Percentiles rank a stretch among this genome's conserved stretches.
phyloP scores from a whole-genome alignment of 2,888 invertebrate genomes.

The Cheilosia vernalis region DNA sequence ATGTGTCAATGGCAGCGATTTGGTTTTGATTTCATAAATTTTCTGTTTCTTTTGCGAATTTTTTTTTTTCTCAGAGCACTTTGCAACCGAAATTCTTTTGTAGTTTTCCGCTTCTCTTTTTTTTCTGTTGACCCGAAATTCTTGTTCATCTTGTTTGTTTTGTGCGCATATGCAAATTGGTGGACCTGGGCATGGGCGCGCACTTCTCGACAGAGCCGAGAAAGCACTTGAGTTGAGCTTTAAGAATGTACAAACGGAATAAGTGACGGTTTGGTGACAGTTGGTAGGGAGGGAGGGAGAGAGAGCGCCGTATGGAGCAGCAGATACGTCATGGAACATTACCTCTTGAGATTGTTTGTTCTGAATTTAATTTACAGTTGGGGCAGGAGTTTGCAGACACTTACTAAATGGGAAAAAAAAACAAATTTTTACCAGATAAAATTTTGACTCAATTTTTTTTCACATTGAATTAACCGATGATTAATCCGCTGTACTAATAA shows the following conservation, averaged over 20 bases:
- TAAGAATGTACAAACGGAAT: constrained; percentile 18
- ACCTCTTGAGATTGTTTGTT: constrained; percentile 42
- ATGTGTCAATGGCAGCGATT: constrained; percentile 61
- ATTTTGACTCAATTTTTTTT: too few relatives aligned
- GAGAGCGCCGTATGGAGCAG: not conserved
- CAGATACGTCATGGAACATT: constrained; percentile 64
- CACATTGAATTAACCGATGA: too few relatives aligned
- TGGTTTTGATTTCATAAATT: constrained; percentile 69
- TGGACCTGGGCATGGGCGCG: constrained; percentile 22
- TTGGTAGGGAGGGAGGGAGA: not conserved
- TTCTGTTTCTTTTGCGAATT: constrained; percentile 33
- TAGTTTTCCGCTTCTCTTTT: constrained; percentile 23
- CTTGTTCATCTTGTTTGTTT: constrained; percentile 70
- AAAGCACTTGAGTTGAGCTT: constrained; percentile 12
- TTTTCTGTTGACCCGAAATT: constrained; percentile 65
- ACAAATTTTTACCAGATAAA: too few relatives aligned
- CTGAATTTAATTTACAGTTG: constrained; percentile 33
- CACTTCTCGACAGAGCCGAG: constrained; percentile 7
- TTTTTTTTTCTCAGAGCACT: constrained; percentile 15
- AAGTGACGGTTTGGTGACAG: constrained; percentile 29
- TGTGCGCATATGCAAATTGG: constrained; percentile 63
- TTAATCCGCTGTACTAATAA: too few relatives aligned
- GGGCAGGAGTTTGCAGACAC: not conserved
- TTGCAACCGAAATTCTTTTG: constrained; percentile 66
- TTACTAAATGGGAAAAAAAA: not conserved